Conservation (phyloP, 92 coral and sea anemone genomes). For the Parazoanthus darwini region DNA sequence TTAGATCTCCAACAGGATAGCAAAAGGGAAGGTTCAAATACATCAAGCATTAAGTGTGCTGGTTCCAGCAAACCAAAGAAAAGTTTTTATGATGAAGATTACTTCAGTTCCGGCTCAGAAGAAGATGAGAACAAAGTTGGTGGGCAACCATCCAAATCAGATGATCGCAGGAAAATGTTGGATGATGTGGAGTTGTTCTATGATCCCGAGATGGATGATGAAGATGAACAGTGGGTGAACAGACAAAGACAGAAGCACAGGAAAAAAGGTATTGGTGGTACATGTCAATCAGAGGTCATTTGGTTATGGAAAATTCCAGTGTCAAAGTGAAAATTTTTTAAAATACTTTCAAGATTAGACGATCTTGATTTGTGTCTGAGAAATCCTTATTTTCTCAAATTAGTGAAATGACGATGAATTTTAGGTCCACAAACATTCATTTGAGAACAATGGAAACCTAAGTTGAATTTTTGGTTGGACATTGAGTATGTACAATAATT, state of each 20-base stretch:
- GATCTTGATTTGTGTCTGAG: no score
- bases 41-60: background rate
- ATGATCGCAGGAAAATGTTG: constrained; percentile 76
- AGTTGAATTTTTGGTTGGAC: no score
- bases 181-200: constrained; percentile 86
- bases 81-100: constrained; percentile 79
- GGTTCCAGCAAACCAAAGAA: constrained; percentile 11
- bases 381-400: no score
- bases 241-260: constrained; percentile 73
- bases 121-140: constrained; percentile 88
- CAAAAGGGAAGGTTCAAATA: background rate
- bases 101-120: constrained; percentile 97
- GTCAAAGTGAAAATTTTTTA: no score
- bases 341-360: no score
- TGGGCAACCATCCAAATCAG: constrained; percentile 87
- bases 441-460: no score
- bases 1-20: constrained; percentile 1
- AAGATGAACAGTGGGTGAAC: constrained; percentile 92
- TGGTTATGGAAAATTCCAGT: no score
- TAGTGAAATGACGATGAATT: no score
- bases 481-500: no score
- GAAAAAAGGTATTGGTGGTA: constrained; percentile 49
- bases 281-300: no score
- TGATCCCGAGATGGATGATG: constrained; percentile 97
- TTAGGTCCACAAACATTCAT: no score